A percentile compares a stretch with the other conserved stretches of the same genome.
Conservation (phyloP, 2,113 vertebrate species). For the Abramis brama region DNA sequence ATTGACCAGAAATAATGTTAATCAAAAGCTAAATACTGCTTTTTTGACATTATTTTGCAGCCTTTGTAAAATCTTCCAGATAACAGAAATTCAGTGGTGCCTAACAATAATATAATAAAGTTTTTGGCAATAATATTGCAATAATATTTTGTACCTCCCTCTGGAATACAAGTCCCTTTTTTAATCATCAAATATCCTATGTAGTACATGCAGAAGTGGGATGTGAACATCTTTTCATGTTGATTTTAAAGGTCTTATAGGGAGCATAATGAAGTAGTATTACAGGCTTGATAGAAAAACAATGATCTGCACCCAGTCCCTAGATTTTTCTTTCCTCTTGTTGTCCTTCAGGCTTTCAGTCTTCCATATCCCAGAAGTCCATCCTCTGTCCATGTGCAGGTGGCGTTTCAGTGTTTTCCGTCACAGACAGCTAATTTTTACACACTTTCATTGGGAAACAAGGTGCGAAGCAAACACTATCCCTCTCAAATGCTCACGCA, state of each 20-base stretch:
- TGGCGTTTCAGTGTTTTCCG: constrained; percentile 48
- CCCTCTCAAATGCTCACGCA: background rate
- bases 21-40: background rate
- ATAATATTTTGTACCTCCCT: background rate
- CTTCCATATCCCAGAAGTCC: background rate
- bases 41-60: background rate
- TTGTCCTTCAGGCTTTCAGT: constrained; percentile 25
- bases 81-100: background rate
- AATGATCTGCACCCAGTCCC: background rate
- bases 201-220: background rate
- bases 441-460: constrained; percentile 41
- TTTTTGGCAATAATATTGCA: background rate
- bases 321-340: background rate
- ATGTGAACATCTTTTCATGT: background rate
- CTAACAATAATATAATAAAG: background rate
- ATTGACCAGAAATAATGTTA: background rate
- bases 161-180: background rate
- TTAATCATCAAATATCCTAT: background rate
- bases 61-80: background rate
- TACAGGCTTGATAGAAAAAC: background rate
- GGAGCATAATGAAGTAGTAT: background rate
- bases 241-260: background rate
- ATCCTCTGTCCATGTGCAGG: constrained; percentile 25
- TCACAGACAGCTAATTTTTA: constrained; percentile 29
- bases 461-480: constrained; percentile 34